phyloP scores from a whole-genome alignment of 1,140 invertebrate species.

The Marisa cornuarietis region DNA sequence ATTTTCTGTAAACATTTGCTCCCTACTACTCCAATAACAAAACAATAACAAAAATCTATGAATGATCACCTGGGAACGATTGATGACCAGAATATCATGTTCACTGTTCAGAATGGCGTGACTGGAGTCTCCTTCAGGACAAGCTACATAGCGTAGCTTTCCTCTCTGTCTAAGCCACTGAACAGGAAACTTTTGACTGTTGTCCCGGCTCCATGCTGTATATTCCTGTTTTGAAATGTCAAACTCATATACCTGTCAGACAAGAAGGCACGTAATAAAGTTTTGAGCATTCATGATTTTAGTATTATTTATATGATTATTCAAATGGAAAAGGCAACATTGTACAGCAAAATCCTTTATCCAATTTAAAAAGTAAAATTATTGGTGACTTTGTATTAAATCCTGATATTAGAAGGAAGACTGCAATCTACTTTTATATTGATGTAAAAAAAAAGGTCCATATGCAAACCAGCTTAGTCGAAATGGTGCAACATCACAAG shows the following conservation, averaged over 20 bases:
- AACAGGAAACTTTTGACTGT: slow-evolving; percentile 31
- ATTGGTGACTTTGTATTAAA: too few species aligned
- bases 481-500: too few species aligned
- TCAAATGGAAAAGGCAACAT: too few species aligned
- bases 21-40: not conserved
- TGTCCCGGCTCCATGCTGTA: slow-evolving; percentile 43
- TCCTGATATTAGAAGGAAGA: too few species aligned
- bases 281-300: too few species aligned
- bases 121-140: slow-evolving; percentile 63
- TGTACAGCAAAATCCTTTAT: too few species aligned
- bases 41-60: not conserved
- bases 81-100: slow-evolving; percentile 72
- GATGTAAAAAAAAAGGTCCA: too few species aligned
- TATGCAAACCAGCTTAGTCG: too few species aligned
- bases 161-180: slow-evolving; percentile 45
- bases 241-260: slow-evolving; percentile 51
- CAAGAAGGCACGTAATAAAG: not conserved
- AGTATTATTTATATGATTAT: too few species aligned
- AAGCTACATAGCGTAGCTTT: slow-evolving; percentile 35
- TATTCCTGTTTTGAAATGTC: slow-evolving; percentile 43
- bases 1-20: not conserved
- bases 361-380: too few species aligned
- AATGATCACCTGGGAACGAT: slow-evolving; percentile 68
- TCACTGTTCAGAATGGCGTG: slow-evolving; percentile 77
- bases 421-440: too few species aligned